Evolutionary conservation across 2,113 vertebrate species (phyloP).

Genomic region (Gallinago jamesoni): DNA sequence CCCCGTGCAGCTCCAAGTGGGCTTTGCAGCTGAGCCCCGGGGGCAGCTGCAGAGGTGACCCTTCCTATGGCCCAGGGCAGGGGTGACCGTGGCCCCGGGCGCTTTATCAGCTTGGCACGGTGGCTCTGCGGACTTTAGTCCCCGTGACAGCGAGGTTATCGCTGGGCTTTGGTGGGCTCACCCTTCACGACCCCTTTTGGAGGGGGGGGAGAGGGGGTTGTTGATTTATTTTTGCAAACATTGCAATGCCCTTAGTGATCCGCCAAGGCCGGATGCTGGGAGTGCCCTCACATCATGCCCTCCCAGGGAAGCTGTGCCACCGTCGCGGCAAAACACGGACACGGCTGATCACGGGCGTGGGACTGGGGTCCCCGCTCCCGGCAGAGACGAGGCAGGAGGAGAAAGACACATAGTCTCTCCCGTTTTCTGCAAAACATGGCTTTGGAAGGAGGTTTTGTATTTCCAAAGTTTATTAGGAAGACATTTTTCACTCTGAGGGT

Average conservation of each 20-base stretch:
- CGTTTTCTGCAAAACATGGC: rapidly evolving
- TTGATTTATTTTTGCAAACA: background rate
- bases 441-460: background rate
- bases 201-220: background rate
- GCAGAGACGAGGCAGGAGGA: background rate
- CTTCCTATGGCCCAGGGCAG: rapidly evolving
- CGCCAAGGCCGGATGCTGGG: rapidly evolving
- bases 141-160: background rate
- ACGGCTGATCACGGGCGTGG: rapidly evolving
- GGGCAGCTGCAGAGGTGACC: background rate
- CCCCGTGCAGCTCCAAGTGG: background rate
- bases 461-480: background rate
- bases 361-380: background rate
- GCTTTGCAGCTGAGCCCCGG: background rate
- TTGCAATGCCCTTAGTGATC: background rate
- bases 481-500: background rate
- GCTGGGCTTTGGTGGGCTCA: background rate
- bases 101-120: background rate
- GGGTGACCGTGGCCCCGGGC: background rate
- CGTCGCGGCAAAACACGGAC: rapidly evolving
- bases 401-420: background rate
- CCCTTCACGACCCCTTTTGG: background rate
- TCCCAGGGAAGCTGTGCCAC: background rate
- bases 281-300: rapidly evolving
- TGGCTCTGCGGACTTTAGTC: rapidly evolving